Evolutionary conservation across 2,888 invertebrate species (phyloP), one percentile per base, ranked within the genome.

Genomic region (Mechanitis mazaeus): DNA sequence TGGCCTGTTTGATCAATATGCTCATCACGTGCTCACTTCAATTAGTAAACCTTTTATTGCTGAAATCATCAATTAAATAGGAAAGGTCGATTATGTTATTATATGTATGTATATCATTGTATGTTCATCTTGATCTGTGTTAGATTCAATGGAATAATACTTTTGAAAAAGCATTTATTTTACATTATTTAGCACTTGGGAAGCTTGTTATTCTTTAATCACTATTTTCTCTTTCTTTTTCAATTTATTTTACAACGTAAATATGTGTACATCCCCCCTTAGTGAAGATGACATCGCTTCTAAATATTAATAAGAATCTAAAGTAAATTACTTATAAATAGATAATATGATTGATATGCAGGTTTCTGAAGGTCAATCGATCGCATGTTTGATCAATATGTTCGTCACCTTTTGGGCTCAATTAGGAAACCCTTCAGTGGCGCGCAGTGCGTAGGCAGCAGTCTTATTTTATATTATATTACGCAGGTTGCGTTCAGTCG

Each of bases 1-100:
- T 70, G 64, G 50, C 33, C 56, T 55, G 68, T 66, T 68, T 65
- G 67, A 69, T 70, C 69, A 66, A 70, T 70, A 70, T 64, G 57
- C 57, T 54, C 58, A 35, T 57, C 60, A 64, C 64, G 65, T 56
- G 61, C 62, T 63, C 38, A 54, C 62, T 66, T 60, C 68, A 68
- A 68, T 69, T 69, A 69, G 66, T 61, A 64, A 67, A 60, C 61
- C 61, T 59, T 67, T 67, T 64, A 62, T 60, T 56, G 61, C 50
- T 50, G 1, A 50, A 31, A 50, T 9, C 42, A 42, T 5, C 9
- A 28, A 50, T 50, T 50, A 11, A 7, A 50, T 50, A 31, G 9
- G 7, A 7, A 1, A 42, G 9, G 1, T 35, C 6, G 3, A 42
- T 42, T 9, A 9, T 42, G 9, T 9, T 2, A 9, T 5, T 42